Evolutionary conservation across 1,140 invertebrate genomes (phyloP), one percentile per base, ranked within the genome.

Genomic region (Dryas iulia): DNA sequence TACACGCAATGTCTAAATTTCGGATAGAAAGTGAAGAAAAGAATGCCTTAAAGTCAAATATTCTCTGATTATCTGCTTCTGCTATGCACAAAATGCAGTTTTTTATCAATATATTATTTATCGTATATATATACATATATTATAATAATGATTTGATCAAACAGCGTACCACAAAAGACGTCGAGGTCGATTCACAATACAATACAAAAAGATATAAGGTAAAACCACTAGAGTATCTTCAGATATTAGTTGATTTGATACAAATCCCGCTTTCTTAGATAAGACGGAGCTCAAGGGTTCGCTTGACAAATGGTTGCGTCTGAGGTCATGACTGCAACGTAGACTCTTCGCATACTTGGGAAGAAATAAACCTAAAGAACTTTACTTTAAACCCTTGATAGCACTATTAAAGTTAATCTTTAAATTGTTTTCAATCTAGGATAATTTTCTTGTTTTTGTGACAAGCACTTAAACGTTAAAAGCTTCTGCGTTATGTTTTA

Each of bases 221-320:
- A n/a, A 39, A 39, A 24, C 5, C 23, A 25, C 6, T 47, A 21
- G 21, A 25, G 53, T 54, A 54, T 54, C 53, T 54, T 25, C 14
- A 76, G 81, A 81, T 84, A 82, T 78, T 79, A 75, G 72, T 74
- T 76, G 81, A 82, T 82, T 73, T 73, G 77, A 82, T 84, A 85
- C 78, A 79, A 76, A 87, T 74, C 81, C 81, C 83, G 82, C 81
- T 83, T 78, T 83, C 78, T 84, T 81, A 82, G 82, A 85, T 83
- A 87, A 85, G 79, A 76, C 78, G 72, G n/a, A 72, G 73, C 72
- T 81, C 79, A 79, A 81, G 56, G 64, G 30, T 30, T 23, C 56
- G 56, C 64, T 59, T 87, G 85, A 87, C 83, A 87, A 87, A 87
- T 87, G 81, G 83, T 74, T 67, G 47, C 69, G 71, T 74, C 77